phyloP scores from a whole-genome alignment of 2,113 vertebrate species.

The Pseudorasbora parva region DNA sequence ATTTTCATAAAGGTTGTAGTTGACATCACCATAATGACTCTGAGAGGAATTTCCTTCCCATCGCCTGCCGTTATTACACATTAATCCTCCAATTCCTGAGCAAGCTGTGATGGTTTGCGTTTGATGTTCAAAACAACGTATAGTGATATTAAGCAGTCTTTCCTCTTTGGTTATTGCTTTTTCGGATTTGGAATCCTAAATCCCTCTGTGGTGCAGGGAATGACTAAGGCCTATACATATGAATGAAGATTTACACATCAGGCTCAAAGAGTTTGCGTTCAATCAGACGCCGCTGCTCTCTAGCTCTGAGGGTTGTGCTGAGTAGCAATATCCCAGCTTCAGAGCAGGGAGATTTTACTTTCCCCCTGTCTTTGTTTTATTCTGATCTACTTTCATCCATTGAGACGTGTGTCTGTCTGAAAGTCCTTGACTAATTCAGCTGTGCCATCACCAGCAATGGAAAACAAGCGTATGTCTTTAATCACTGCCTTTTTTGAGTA shows the following conservation, averaged over 20 bases:
- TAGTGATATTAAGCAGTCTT: conserved; percentile 65
- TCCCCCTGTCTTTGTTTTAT: conserved; percentile 24
- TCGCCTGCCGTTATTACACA: conserved; percentile 34
- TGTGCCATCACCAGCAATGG: not conserved
- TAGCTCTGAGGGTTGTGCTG: conserved; percentile 73
- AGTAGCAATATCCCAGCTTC: conserved; percentile 61
- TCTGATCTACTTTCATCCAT: conserved; percentile 4
- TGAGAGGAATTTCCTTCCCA: conserved; percentile 6
- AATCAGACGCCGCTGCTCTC: conserved; percentile 70
- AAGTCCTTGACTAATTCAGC: not conserved
- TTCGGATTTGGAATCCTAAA: conserved; percentile 69
- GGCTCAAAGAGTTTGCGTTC: conserved; percentile 70
- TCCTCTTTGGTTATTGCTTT: conserved; percentile 71
- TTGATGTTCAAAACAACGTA: conserved; percentile 61
- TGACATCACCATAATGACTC: conserved; percentile 7
- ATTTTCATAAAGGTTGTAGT: conserved; percentile 30
- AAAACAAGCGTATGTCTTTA: not conserved
- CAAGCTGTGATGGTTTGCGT: conserved; percentile 34
- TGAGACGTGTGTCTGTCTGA: conserved; percentile 7
- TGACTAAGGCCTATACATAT: conserved; percentile 73
- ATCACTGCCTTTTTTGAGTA: not conserved
- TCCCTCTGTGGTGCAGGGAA: conserved; percentile 69
- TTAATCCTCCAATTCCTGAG: conserved; percentile 29
- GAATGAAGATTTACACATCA: conserved; percentile 75
- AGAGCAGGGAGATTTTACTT: not conserved